Percentiles rank a stretch among this genome's conserved stretches.
Evolutionary conservation across 2,113 vertebrate genomes (phyloP).

Genomic region (Hippocampus guttulatus): DNA sequence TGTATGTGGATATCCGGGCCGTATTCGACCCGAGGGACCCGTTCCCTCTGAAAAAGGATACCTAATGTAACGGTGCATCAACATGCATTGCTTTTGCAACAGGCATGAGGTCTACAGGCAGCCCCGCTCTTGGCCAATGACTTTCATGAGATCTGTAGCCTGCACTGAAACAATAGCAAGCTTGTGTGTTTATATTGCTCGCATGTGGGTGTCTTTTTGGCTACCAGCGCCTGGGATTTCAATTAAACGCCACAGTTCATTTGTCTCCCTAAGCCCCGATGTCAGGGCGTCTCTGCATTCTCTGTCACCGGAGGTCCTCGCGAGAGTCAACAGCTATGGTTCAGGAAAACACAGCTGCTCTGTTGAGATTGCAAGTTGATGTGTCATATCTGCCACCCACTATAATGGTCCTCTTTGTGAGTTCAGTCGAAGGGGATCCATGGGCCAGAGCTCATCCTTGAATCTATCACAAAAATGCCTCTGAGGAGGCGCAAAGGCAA

Average conservation of each 20-base stretch:
- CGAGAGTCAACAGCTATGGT: slow-evolving; percentile 75
- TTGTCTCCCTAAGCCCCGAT: slow-evolving; percentile 42
- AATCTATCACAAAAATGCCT: slow-evolving; percentile 62
- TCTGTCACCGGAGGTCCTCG: slow-evolving; percentile 77
- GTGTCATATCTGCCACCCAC: slow-evolving; percentile 79
- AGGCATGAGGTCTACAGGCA: slow-evolving; percentile 80
- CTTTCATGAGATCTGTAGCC: slow-evolving; percentile 82
- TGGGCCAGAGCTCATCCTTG: slow-evolving; percentile 57
- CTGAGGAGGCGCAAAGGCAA: slow-evolving; percentile 34
- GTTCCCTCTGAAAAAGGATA: slow-evolving; percentile 98
- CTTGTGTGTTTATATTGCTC: slow-evolving; percentile 89
- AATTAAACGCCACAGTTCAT: slow-evolving; percentile 81
- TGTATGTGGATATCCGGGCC: slow-evolving; percentile 92
- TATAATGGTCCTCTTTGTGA: slow-evolving; percentile 65
- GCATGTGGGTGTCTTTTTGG: slow-evolving; percentile 87
- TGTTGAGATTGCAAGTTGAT: slow-evolving; percentile 83
- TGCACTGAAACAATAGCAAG: slow-evolving; percentile 90
- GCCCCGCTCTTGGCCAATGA: slow-evolving; percentile 44
- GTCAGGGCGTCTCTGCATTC: slow-evolving; percentile 63
- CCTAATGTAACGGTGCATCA: slow-evolving; percentile 94
- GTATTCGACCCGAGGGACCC: slow-evolving; percentile 93
- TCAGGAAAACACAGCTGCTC: slow-evolving; percentile 95
- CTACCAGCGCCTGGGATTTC: slow-evolving; percentile 93
- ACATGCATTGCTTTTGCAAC: slow-evolving; percentile 93
- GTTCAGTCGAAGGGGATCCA: slow-evolving; percentile 53